These are phyloP conservation scores for Semnopithecus entellus DNA, from an alignment of 2,113 vertebrate genomes.

Conservation along the genomic window DNA sequence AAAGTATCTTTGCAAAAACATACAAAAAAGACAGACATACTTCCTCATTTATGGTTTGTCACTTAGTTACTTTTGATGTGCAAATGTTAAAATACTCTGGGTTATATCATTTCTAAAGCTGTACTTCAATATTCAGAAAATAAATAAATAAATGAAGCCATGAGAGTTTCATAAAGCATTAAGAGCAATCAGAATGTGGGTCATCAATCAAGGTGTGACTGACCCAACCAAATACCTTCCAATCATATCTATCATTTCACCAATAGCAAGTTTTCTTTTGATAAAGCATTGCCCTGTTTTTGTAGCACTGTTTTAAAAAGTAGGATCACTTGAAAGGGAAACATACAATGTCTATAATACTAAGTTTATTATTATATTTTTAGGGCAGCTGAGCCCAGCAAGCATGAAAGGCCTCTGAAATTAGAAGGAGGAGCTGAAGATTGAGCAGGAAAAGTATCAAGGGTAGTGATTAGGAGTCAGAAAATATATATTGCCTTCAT, in stretches of 20 bases:
- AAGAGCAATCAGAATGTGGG: not conserved
- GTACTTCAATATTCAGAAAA: not conserved
- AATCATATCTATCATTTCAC: not conserved
- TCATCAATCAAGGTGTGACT: not conserved
- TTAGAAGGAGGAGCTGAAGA: not conserved
- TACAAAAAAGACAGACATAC: not conserved
- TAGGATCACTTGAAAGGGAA: not conserved
- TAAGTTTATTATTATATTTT: not conserved
- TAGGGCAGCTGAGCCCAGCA: not conserved
- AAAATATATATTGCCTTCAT: not conserved
- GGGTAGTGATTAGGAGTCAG: not conserved
- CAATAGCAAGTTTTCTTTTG: not conserved
- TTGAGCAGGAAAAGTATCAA: not conserved
- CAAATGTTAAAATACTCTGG: not conserved
- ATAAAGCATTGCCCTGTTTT: not conserved
- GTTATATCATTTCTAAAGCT: not conserved
- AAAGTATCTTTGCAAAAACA: not conserved
- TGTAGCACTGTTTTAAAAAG: not conserved
- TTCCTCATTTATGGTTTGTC: not conserved
- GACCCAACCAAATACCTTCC: not conserved
- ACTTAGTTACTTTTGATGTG: not conserved
- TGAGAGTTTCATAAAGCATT: not conserved
- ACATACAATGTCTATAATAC: not conserved
- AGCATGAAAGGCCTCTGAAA: not conserved
- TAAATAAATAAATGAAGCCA: not conserved